Conservation (phyloP, 2,888 invertebrate genomes). For the Epinotia nisella region DNA sequence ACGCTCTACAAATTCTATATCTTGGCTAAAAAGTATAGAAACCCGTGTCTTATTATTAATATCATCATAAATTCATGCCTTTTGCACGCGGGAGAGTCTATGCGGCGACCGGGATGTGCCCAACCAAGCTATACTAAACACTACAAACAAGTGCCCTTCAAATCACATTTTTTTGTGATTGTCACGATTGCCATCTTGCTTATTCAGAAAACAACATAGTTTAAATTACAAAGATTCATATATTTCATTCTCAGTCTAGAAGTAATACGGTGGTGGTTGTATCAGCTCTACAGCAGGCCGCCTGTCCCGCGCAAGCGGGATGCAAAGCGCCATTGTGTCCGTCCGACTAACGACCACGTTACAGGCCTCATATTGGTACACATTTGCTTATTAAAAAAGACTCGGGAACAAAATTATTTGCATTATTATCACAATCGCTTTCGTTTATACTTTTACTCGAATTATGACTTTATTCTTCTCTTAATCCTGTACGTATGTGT, state of each 20-base stretch:
- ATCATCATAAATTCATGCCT: too few species aligned
- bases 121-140: too few species aligned
- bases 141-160: too few species aligned
- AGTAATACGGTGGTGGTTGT: conserved; percentile 32
- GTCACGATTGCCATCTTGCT: too few species aligned
- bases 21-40: too few species aligned
- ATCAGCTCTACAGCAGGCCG: conserved; percentile 52
- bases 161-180: too few species aligned
- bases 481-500: not conserved
- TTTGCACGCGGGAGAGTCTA: too few species aligned
- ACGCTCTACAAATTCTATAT: too few species aligned
- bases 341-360: conserved; percentile 42
- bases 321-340: conserved; percentile 46
- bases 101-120: too few species aligned
- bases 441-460: not conserved
- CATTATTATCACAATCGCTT: not conserved
- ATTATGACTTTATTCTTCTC: not conserved
- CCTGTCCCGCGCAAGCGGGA: conserved; percentile 50
- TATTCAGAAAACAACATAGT: too few species aligned
- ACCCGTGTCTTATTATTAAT: too few species aligned
- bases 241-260: not conserved
- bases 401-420: not conserved
- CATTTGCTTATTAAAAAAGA: conserved; percentile 11
- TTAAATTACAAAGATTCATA: too few species aligned
- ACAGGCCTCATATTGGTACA: conserved; percentile 28